Evolutionary conservation across 2,113 vertebrate species (phyloP).

Genomic region (Dissostichus mawsoni): DNA sequence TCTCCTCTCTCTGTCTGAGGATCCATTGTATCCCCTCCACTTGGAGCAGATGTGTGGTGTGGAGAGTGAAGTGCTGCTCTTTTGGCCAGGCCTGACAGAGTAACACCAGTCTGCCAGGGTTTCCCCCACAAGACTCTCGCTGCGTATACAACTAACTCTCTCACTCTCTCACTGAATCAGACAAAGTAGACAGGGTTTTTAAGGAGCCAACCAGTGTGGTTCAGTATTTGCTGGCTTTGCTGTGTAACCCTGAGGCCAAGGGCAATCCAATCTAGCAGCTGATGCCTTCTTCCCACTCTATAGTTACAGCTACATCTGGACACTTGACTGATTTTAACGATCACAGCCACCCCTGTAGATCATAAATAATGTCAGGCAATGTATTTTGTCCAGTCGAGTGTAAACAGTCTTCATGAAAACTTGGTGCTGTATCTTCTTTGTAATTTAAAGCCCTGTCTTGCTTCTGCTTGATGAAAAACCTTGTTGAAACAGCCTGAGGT

Average conservation of each 20-base stretch:
- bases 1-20: conserved; percentile 64
- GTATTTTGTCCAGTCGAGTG: conserved; percentile 69
- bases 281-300: conserved; percentile 76
- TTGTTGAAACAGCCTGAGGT: conserved; percentile 64
- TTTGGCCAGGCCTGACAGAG: conserved; percentile 82
- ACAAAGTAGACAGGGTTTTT: conserved; percentile 81
- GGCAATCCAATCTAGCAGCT: conserved; percentile 81
- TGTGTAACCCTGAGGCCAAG: conserved; percentile 79
- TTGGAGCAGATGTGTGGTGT: conserved; percentile 83
- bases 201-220: conserved; percentile 79
- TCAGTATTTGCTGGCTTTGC: conserved; percentile 77
- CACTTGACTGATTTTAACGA: conserved; percentile 80
- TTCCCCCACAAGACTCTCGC: conserved; percentile 77
- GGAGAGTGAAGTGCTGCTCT: conserved; percentile 84
- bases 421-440: conserved; percentile 51
- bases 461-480: conserved; percentile 49
- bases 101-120: conserved; percentile 80
- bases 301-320: conserved; percentile 79
- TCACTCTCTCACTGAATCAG: conserved; percentile 69
- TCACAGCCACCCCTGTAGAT: conserved; percentile 59
- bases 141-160: conserved; percentile 66
- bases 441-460: conserved; percentile 57
- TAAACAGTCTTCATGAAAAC: conserved; percentile 73
- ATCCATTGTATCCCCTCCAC: conserved; percentile 79
- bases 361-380: conserved; percentile 70